Conservation (phyloP, 2,888 invertebrate species). For the Platerodrilus igneus region DNA sequence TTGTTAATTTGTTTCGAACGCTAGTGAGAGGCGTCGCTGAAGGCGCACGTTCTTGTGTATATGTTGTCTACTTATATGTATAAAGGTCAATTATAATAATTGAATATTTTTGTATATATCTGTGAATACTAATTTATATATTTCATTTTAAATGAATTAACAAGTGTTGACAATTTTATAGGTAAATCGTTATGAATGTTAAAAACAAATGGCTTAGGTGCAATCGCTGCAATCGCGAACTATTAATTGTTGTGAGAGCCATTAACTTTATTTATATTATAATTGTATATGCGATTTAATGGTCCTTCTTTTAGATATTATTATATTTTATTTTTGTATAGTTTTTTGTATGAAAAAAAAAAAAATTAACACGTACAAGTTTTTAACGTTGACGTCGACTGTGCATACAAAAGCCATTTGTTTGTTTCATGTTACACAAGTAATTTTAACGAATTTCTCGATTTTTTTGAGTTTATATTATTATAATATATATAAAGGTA, state of each 20-base stretch:
- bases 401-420: slow-evolving; percentile 45
- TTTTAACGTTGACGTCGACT: slow-evolving; percentile 23
- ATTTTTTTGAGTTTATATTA: slow-evolving; percentile 17
- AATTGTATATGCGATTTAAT: slow-evolving; percentile 38
- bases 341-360: too few relatives aligned
- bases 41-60: slow-evolving; percentile 32
- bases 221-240: slow-evolving; percentile 44
- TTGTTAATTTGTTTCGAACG: slow-evolving; percentile 43
- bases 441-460: slow-evolving; percentile 19
- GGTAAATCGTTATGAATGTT: slow-evolving; percentile 50
- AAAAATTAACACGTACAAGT: slow-evolving; percentile 39
- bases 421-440: slow-evolving; percentile 46
- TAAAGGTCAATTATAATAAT: slow-evolving; percentile 55
- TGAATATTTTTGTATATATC: slow-evolving; percentile 55
- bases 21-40: slow-evolving; percentile 35
- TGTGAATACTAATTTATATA: slow-evolving; percentile 50
- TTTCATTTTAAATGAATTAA: slow-evolving; percentile 50
- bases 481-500: background rate
- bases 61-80: slow-evolving; percentile 46
- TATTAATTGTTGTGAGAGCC: slow-evolving; percentile 46
- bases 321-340: slow-evolving; percentile 47
- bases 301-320: slow-evolving; percentile 42
- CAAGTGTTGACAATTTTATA: slow-evolving; percentile 51
- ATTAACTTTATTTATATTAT: slow-evolving; percentile 41
- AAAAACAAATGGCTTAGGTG: slow-evolving; percentile 50